Evolutionary conservation across 2,113 vertebrate genomes (phyloP).

Genomic region (Atherinomorus stipes): DNA sequence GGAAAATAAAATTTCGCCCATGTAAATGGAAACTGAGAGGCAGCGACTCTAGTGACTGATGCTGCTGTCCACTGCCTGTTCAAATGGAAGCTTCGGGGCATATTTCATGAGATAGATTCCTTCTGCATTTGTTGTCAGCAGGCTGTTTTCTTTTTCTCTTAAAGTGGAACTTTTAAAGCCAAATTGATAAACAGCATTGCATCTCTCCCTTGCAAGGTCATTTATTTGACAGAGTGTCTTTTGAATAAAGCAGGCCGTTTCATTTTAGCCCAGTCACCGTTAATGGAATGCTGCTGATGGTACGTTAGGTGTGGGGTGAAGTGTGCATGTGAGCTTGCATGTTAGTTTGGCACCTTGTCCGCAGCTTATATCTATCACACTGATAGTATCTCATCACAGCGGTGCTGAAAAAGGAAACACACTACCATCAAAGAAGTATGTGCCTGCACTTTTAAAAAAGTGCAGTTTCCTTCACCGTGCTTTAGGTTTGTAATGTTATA

Average conservation of each 20-base stretch:
- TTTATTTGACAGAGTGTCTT: constrained; percentile 78
- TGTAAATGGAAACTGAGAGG: constrained; percentile 49
- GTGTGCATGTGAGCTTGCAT: constrained; percentile 33
- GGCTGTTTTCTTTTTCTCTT: constrained; percentile 52
- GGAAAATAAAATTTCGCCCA: constrained; percentile 31
- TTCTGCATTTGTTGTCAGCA: constrained; percentile 67
- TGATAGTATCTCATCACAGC: constrained; percentile 59
- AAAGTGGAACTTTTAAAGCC: constrained; percentile 75
- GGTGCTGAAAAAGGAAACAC: constrained; percentile 40
- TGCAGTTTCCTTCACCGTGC: not conserved
- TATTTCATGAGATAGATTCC: constrained; percentile 78
- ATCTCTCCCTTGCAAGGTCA: constrained; percentile 64
- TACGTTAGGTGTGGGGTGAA: constrained; percentile 52
- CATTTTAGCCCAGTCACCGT: constrained; percentile 60
- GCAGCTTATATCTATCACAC: constrained; percentile 54
- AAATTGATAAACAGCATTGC: constrained; percentile 71
- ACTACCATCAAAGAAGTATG: constrained; percentile 20
- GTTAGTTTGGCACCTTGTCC: constrained; percentile 38
- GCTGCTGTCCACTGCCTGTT: constrained; percentile 63
- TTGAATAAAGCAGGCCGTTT: constrained; percentile 72
- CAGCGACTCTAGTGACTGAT: constrained; percentile 68
- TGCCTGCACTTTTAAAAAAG: constrained; percentile 15
- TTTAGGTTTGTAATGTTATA: not conserved
- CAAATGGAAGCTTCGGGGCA: constrained; percentile 73
- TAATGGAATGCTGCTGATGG: constrained; percentile 74